Percentiles rank a stretch among this genome's conserved stretches.
Evolutionary conservation across 2,113 vertebrate genomes (phyloP).

Genomic region (Paraplagusia blochii): DNA sequence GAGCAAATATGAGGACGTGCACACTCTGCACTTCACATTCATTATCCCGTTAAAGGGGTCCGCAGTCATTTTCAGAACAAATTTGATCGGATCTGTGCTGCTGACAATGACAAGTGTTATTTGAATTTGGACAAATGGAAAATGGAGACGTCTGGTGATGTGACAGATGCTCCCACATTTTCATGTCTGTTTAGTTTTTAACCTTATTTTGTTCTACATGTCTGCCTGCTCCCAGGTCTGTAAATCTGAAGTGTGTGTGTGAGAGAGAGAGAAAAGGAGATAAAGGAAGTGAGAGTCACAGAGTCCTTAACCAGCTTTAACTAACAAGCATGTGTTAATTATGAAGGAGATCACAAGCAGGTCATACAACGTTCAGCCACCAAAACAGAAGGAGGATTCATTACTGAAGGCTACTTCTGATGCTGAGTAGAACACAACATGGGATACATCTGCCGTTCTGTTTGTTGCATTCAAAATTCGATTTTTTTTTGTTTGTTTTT

Average conservation of each 20-base stretch:
- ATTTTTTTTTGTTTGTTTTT: neutral
- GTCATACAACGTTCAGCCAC: conserved; percentile 90
- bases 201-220: neutral
- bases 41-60: conserved; percentile 83
- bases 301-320: conserved; percentile 91
- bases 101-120: conserved; percentile 65
- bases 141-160: conserved; percentile 34
- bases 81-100: conserved; percentile 79
- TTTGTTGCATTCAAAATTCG: neutral
- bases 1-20: conserved; percentile 65
- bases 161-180: conserved; percentile 28
- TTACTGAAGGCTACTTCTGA: conserved; percentile 85
- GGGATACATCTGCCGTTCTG: neutral
- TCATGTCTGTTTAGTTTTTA: neutral
- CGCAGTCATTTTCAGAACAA: conserved; percentile 85
- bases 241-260: conserved; percentile 10
- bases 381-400: conserved; percentile 85
- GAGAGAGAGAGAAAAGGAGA: conserved; percentile 20
- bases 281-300: conserved; percentile 38
- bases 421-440: conserved; percentile 45
- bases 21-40: conserved; percentile 74
- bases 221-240: neutral
- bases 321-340: conserved; percentile 99
- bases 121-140: conserved; percentile 46
- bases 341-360: conserved; percentile 93